These are phyloP conservation scores for Pachydiplax longipennis DNA, from an alignment of 2,888 invertebrate genomes.

Conservation along the genomic window DNA sequence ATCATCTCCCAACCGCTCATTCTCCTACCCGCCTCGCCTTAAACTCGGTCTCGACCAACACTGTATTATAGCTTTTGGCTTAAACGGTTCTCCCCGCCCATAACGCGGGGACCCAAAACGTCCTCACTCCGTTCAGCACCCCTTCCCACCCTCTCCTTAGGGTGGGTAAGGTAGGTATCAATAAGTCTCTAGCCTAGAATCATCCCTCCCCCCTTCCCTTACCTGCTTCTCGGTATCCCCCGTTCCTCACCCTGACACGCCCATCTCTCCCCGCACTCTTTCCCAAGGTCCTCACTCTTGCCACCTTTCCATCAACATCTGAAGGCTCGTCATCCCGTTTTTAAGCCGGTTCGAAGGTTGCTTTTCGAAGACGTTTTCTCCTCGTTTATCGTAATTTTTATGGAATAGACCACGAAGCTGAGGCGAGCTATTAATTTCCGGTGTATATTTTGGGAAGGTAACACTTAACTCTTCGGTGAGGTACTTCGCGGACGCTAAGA, in stretches of 20 bases:
- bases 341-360: not conserved
- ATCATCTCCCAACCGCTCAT: not conserved
- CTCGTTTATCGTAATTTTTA: too few relatives aligned
- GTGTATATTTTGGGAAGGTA: too few relatives aligned
- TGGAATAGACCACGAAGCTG: too few relatives aligned
- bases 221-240: conserved; percentile 3
- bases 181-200: conserved; percentile 34
- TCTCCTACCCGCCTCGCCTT: not conserved
- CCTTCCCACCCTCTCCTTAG: not conserved
- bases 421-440: too few relatives aligned
- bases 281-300: not conserved
- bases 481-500: too few relatives aligned
- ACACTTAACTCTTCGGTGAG: too few relatives aligned
- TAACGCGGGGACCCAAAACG: conserved; percentile 8
- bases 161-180: not conserved
- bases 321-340: not conserved
- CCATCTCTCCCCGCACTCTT: conserved; percentile 2
- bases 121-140: conserved; percentile 15
- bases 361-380: not conserved
- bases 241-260: not conserved
- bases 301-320: not conserved
- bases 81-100: conserved; percentile 38
- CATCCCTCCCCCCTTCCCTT: not conserved
- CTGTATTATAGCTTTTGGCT: conserved; percentile 42
- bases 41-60: conserved; percentile 4